Evolutionary conservation across 2,797 vertebrate species (phyloP), one percentile per base, ranked within the genome.

Genomic region (Chrosomus eos): DNA sequence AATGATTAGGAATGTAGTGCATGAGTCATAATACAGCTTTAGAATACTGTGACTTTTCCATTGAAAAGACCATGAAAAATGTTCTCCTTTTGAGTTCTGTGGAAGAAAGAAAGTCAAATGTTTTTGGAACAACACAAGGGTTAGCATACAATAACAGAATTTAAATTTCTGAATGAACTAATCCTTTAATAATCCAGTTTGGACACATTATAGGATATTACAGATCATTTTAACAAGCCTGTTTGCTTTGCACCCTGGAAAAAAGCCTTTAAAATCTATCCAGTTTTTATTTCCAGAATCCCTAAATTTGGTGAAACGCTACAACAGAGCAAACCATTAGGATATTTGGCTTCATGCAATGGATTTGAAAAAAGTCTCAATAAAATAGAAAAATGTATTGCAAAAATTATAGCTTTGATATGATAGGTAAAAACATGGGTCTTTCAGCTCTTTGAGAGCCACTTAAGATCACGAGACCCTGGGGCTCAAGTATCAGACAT

Each of bases 181-280:
- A 80, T 80, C 62, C 40, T 33, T 68, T 80, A 66, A 80, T 51
- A 80, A 76, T 83, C 45, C 45, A 53, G 21, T 53, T 75, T 76
- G 43, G 28, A 83, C 28, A 82, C 21, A 74, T 45, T 62, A 74
- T 68, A 73, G 5, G 33, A 62, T 38, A 64, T 82, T 74, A 66
- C 70, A 67, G 67, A 36, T 45, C 71, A 68, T 62, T 72, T 75
- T 31, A 53, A 51, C 78, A 81, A 80, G 40, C 19, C 43, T 18
- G 28, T 73, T 80, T 66, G 73, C 82, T 68, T 78, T 60, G 13
- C 11, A 72, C 23, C 19, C 70, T 36, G 48, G 14, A 70, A n/a
- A 45, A 43, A 78, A 53, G 28, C 14, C 58, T 72, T 85, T 62
- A 13, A 36, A 70, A 71, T 51, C 2, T 36, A 67, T 79, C 38